phyloP scores from a whole-genome alignment of 2,797 vertebrate genomes.

The Myotis vivesi region DNA sequence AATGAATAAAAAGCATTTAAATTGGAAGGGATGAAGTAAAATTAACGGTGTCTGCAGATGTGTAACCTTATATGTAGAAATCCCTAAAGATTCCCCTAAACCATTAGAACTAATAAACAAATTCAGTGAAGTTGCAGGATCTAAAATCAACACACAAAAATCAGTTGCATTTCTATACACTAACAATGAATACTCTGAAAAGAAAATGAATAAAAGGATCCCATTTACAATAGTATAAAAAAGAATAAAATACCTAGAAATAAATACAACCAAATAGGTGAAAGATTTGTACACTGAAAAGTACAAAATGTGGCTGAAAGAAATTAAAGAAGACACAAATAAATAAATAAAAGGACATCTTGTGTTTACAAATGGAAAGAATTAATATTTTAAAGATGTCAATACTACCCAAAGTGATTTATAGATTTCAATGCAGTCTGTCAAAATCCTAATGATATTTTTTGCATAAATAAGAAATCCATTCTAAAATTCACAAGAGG shows the following conservation, averaged over 20 bases:
- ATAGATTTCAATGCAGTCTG: not conserved
- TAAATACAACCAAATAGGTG: too few species aligned
- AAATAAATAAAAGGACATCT: too few species aligned
- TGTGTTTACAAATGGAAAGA: too few species aligned
- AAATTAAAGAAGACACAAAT: too few species aligned
- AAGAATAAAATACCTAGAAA: too few species aligned
- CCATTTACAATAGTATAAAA: too few species aligned
- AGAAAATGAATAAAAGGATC: too few species aligned
- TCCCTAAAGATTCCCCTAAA: not conserved
- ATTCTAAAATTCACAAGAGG: not conserved
- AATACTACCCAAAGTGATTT: not conserved
- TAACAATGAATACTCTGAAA: too few species aligned
- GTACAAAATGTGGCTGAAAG: too few species aligned
- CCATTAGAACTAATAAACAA: not conserved
- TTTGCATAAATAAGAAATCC: not conserved
- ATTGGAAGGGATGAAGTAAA: not conserved
- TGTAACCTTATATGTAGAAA: not conserved
- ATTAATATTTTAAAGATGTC: too few species aligned
- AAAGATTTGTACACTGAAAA: too few species aligned
- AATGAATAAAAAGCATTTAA: not conserved
- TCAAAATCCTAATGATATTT: too few species aligned
- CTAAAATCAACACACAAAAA: not conserved
- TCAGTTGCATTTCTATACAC: constrained; percentile 6
- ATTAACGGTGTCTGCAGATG: not conserved
- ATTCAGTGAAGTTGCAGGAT: not conserved